phyloP scores from a whole-genome alignment of 2,888 invertebrate species.

The Mythimna loreyi region DNA sequence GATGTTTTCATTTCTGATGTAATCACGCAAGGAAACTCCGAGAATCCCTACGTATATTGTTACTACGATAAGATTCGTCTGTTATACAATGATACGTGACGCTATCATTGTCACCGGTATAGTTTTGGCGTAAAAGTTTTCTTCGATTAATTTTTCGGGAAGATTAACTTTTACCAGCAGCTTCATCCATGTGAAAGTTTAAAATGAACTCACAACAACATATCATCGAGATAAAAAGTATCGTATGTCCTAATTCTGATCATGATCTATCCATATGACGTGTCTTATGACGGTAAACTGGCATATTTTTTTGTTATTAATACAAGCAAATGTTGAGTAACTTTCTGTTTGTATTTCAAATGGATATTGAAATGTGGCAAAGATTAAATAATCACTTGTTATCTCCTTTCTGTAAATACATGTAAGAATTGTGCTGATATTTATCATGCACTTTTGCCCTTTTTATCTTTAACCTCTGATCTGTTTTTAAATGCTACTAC shows the following conservation, averaged over 20 bases:
- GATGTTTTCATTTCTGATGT: too few species aligned
- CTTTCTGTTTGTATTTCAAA: constrained; percentile 46
- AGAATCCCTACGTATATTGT: background rate
- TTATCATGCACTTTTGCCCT: constrained; percentile 61
- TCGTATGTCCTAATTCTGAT: background rate
- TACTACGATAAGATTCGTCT: background rate
- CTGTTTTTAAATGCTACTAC: constrained; percentile 61
- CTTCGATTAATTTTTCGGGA: background rate
- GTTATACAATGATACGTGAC: background rate
- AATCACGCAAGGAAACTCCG: too few species aligned
- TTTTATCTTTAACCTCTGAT: constrained; percentile 70
- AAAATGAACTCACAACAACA: background rate
- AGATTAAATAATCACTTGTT: constrained; percentile 45
- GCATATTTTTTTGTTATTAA: background rate
- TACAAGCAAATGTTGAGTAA: constrained; percentile 11
- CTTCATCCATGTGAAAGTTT: background rate
- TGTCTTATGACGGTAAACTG: background rate
- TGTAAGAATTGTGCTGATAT: constrained; percentile 51
- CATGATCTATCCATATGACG: background rate
- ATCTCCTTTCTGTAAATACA: constrained; percentile 39
- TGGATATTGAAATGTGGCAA: constrained; percentile 30
- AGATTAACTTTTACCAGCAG: background rate
- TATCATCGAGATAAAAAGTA: background rate
- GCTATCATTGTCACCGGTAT: background rate
- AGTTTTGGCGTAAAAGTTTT: background rate